Evolutionary conservation across 2,888 invertebrate species (phyloP), one percentile per base, ranked within the genome.

Genomic region (Nomada hirtipes): DNA sequence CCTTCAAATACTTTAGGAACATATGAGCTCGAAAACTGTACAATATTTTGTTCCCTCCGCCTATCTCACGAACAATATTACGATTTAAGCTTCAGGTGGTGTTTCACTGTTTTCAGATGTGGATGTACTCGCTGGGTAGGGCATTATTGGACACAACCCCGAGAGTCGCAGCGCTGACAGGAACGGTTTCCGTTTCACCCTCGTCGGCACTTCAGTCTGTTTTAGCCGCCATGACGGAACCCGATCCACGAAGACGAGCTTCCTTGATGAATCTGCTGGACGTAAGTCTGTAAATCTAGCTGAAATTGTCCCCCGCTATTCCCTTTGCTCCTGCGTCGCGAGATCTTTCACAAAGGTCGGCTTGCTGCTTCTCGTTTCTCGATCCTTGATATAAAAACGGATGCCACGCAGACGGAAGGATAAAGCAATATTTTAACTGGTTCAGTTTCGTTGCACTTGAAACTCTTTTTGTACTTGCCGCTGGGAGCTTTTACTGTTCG

Each of bases 251-350:
- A 70, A 91, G 94, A 75, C 94, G 95, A 86, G 95, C 95, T 64
- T 95, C 95, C 72, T 94, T 96, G 86, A 95, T 95, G 95, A 94
- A 95, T 93, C 94, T 96, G 64, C 94, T 96, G 50, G 95, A 95
- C 89, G 95, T 96, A 92, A 95, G 95, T 95, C 78, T 70, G 67
- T 52, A 63, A 84, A 61, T 79, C 55, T 72, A 47, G n/a, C 26
- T 52, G 36, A 70, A 72, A 83, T 74, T 57, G 42, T 79, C 71
- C 60, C 15, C 57, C 36, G n/a, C 20, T 69, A 10, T 44, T 36
- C 20, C 11, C 3, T 18, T 15, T 20, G 18, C 11, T 13, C 20
- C 53, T 26, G 26, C 11, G n/a, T 2, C 20, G 18, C 47, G 20
- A 20, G 23, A 65, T 60, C 68, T 42, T 57, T 42, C 20, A 11